Conservation (phyloP, 2,888 invertebrate genomes). For the Drosophila quasianomalipes region DNA sequence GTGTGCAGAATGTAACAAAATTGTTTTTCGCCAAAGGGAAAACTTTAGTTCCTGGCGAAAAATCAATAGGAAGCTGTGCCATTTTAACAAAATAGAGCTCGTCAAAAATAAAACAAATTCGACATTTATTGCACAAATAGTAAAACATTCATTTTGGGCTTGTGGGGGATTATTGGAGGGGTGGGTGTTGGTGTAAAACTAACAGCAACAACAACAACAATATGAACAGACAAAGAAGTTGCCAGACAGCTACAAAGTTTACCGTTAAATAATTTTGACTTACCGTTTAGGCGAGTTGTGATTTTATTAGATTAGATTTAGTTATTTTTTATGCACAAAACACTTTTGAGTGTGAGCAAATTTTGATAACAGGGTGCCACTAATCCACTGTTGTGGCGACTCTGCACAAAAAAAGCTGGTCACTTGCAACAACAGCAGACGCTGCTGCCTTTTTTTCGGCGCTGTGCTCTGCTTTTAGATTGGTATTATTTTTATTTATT, state of each 20-base stretch:
- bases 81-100: constrained; percentile 18
- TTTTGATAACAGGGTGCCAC: constrained; percentile 77
- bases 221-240: constrained; percentile 59
- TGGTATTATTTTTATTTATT: constrained; percentile 48
- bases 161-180: not conserved
- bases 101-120: not conserved
- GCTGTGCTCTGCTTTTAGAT: constrained; percentile 65
- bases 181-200: constrained; percentile 24
- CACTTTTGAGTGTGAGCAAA: constrained; percentile 57
- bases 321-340: constrained; percentile 38
- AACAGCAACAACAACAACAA: constrained; percentile 25
- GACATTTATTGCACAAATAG: not conserved
- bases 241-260: constrained; percentile 62
- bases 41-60: constrained; percentile 58
- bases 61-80: constrained; percentile 68
- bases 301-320: constrained; percentile 12
- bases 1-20: constrained; percentile 55
- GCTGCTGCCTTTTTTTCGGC: constrained; percentile 53
- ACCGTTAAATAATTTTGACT: constrained; percentile 27
- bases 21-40: constrained; percentile 43
- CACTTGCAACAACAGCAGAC: constrained; percentile 49
- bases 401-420: constrained; percentile 57
- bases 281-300: constrained; percentile 46
- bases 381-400: constrained; percentile 84
- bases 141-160: not conserved